phyloP scores from a whole-genome alignment of 64 coral and sea anemone species.

The Anthopleura sola region DNA sequence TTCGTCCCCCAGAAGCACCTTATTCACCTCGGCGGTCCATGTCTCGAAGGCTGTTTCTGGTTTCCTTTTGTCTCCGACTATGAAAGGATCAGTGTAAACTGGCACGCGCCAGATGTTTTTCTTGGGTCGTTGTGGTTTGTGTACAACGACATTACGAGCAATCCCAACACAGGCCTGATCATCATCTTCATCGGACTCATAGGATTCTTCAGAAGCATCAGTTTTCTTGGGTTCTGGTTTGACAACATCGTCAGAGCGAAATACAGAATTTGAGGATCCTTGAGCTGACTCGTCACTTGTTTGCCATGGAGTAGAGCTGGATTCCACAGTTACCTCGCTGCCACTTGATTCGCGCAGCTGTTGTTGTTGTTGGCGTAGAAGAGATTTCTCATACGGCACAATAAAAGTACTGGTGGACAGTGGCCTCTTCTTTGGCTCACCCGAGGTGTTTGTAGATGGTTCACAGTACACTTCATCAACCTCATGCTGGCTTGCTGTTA shows the following conservation, averaged over 20 bases:
- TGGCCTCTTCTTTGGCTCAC: not conserved
- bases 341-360: no score
- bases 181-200: no score
- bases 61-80: not conserved
- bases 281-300: no score
- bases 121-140: not conserved
- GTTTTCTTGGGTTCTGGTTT: not conserved
- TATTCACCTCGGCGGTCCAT: not conserved
- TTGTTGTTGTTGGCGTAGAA: no score
- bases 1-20: not conserved
- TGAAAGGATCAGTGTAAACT: not conserved
- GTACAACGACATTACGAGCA: not conserved
- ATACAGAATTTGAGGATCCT: no score
- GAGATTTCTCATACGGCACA: no score
- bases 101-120: conserved; percentile 8
- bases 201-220: no score
- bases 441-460: not conserved
- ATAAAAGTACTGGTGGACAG: not conserved
- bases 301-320: no score
- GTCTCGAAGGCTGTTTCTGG: not conserved
- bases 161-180: not conserved
- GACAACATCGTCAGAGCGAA: not conserved
- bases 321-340: no score
- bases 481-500: not conserved
- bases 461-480: not conserved